phyloP scores from a whole-genome alignment of 2,113 vertebrate species.

The Mirza zaza region DNA sequence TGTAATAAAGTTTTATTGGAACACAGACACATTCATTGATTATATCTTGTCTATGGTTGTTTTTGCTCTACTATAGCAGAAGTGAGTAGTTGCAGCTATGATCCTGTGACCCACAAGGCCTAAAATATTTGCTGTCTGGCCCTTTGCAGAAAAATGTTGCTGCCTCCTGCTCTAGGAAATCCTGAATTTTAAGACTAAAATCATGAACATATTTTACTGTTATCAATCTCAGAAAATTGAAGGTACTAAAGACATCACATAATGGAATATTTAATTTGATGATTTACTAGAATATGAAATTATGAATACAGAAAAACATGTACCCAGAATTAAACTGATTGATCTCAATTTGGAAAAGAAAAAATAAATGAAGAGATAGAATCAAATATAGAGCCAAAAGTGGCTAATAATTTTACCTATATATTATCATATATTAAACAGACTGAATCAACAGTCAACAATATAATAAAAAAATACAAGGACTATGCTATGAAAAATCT shows the following conservation, averaged over 20 bases:
- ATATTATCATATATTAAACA: conserved; percentile 13
- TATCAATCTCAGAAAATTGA: background rate
- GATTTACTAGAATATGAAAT: background rate
- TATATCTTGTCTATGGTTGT: background rate
- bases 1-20: background rate
- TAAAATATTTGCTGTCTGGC: background rate
- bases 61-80: background rate
- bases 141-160: background rate
- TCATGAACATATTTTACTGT: background rate
- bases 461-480: background rate
- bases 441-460: background rate
- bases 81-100: background rate
- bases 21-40: background rate
- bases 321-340: background rate
- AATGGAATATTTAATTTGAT: conserved; percentile 13
- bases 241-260: background rate
- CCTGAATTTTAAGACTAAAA: background rate
- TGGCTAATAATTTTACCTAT: background rate
- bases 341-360: background rate
- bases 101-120: background rate
- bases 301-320: background rate
- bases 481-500: background rate
- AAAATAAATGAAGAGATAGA: background rate
- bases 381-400: background rate
- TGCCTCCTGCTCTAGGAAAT: background rate